Conservation (phyloP, 2,888 invertebrate species). For the Scaptomyza flava region DNA sequence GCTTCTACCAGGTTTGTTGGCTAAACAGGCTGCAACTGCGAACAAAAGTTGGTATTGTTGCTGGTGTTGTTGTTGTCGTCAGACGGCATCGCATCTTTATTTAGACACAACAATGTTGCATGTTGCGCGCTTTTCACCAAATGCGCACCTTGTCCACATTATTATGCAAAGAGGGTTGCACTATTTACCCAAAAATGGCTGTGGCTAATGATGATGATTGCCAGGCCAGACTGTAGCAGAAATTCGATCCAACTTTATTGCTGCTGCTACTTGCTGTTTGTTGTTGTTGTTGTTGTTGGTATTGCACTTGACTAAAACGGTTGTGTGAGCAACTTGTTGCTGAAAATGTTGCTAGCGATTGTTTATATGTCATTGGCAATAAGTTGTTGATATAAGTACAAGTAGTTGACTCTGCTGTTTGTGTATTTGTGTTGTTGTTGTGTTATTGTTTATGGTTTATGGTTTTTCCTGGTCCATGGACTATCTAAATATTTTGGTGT, state of each 20-base stretch:
- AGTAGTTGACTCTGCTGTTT: constrained; percentile 20
- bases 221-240: constrained; percentile 43
- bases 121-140: constrained; percentile 79
- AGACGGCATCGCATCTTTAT: constrained; percentile 74
- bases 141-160: constrained; percentile 80
- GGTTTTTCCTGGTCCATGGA: constrained; percentile 23
- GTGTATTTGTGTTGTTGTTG: constrained; percentile 10
- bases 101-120: constrained; percentile 78
- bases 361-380: constrained; percentile 79
- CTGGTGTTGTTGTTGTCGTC: constrained; percentile 31
- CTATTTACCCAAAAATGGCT: constrained; percentile 84
- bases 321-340: constrained; percentile 50
- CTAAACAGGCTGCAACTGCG: constrained; percentile 37
- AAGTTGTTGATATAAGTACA: constrained; percentile 62
- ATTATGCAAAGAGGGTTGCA: constrained; percentile 85
- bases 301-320: constrained; percentile 61
- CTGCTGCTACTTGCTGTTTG: constrained; percentile 15
- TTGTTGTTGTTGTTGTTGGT: constrained; percentile 17
- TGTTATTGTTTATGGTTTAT: constrained; percentile 25
- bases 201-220: constrained; percentile 82
- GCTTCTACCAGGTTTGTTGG: constrained; percentile 70
- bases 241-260: constrained; percentile 52
- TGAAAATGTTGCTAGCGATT: constrained; percentile 50
- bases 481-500: constrained; percentile 54
- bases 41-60: constrained; percentile 48